phyloP scores from a whole-genome alignment of 1,140 invertebrate species.

The Ceratosolen solmsi region DNA sequence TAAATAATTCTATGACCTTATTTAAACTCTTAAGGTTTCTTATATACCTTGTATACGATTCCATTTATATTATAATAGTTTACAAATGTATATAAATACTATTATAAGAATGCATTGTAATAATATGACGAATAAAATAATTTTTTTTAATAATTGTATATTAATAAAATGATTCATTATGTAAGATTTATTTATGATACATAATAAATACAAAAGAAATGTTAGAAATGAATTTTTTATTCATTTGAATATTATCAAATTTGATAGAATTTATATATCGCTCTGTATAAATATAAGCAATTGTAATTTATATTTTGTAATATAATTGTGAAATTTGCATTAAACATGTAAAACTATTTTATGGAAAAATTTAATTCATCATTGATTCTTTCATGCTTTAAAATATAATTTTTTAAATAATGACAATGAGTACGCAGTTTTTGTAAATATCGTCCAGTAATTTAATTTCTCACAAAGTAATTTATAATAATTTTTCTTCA shows the following conservation, averaged over 20 bases:
- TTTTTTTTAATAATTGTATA: constrained; percentile 22
- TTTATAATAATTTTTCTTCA: too few relatives aligned
- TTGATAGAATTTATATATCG: not conserved
- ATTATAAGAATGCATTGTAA: not conserved
- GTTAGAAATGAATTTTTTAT: not conserved
- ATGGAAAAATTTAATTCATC: too few relatives aligned
- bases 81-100: constrained; percentile 1
- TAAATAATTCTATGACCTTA: too few relatives aligned
- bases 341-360: too few relatives aligned
- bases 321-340: too few relatives aligned
- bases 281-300: not conserved
- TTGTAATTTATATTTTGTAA: not conserved
- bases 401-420: too few relatives aligned
- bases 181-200: not conserved
- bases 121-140: not conserved
- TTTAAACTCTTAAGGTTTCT: too few relatives aligned
- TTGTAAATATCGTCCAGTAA: too few relatives aligned
- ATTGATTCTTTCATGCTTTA: too few relatives aligned
- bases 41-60: not conserved
- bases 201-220: constrained; percentile 5
- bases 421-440: too few relatives aligned
- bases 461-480: too few relatives aligned
- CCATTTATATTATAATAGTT: constrained; percentile 8
- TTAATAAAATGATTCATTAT: not conserved
- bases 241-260: not conserved